Evolutionary conservation across 2,888 invertebrate species (phyloP).

Genomic region (Plebejus melissa): DNA sequence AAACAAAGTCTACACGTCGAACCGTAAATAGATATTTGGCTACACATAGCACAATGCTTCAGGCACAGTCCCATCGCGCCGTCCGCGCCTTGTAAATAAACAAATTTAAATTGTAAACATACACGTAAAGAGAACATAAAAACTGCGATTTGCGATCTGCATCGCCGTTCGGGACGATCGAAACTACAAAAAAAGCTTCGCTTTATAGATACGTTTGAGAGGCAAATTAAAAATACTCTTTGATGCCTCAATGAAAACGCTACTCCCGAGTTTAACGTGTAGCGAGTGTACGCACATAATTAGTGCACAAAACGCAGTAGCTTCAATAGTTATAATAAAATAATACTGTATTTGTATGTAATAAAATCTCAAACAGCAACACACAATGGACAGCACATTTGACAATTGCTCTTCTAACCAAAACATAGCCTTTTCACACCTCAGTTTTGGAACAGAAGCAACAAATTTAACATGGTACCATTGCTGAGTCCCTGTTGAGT

Average conservation of each 20-base stretch:
- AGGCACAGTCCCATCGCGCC: slow-evolving; percentile 40
- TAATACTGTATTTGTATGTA: slow-evolving; percentile 28
- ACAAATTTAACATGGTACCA: slow-evolving; percentile 45
- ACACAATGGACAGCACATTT: slow-evolving; percentile 69
- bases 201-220: slow-evolving; percentile 36
- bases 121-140: slow-evolving; percentile 61
- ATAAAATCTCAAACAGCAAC: slow-evolving; percentile 45
- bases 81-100: slow-evolving; percentile 68
- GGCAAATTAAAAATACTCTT: slow-evolving; percentile 40
- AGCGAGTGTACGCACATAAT: neutral
- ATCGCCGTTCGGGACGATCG: slow-evolving; percentile 44
- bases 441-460: slow-evolving; percentile 39
- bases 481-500: slow-evolving; percentile 45
- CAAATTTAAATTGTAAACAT: slow-evolving; percentile 69
- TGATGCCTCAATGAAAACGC: slow-evolving; percentile 32
- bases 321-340: neutral
- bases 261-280: neutral
- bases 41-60: slow-evolving; percentile 31
- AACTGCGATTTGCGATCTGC: slow-evolving; percentile 57
- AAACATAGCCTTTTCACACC: slow-evolving; percentile 70
- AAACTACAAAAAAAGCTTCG: slow-evolving; percentile 37
- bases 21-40: slow-evolving; percentile 28
- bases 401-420: slow-evolving; percentile 63
- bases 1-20: neutral
- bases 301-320: too few species aligned